Evolutionary conservation across 2,888 invertebrate genomes (phyloP).

Genomic region (Ellobium chinense): DNA sequence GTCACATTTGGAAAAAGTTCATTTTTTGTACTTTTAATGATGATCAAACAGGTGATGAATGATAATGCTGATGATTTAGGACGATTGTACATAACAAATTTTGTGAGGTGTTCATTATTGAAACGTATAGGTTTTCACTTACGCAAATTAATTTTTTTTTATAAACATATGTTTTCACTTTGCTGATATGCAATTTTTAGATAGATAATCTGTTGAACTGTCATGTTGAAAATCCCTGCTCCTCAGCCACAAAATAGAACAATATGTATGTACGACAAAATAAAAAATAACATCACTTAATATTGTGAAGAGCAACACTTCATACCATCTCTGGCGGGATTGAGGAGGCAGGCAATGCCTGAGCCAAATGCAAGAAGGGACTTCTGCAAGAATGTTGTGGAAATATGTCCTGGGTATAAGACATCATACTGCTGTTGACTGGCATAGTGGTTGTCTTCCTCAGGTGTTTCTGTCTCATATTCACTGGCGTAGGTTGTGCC

Average conservation of each 20-base stretch:
- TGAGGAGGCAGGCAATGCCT: conserved; percentile 88
- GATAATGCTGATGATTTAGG: too few relatives aligned
- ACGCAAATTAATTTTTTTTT: too few relatives aligned
- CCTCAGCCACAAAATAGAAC: not conserved
- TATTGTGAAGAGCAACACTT: not conserved
- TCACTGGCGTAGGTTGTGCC: not conserved
- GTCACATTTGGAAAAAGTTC: too few relatives aligned
- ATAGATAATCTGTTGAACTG: not conserved
- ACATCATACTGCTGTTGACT: conserved; percentile 46
- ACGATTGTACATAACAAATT: too few relatives aligned
- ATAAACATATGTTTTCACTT: too few relatives aligned
- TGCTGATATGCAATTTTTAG: not conserved
- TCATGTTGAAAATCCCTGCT: not conserved
- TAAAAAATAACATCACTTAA: too few relatives aligned
- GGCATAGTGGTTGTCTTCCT: not conserved
- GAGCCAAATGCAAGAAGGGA: conserved; percentile 90
- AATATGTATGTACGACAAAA: not conserved
- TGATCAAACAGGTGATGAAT: too few relatives aligned
- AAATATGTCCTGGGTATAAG: conserved; percentile 78
- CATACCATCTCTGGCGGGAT: conserved; percentile 86
- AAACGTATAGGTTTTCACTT: too few relatives aligned
- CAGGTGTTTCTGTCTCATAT: not conserved
- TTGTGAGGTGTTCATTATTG: too few relatives aligned
- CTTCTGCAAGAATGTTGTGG: conserved; percentile 85
- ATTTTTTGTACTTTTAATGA: too few relatives aligned